Conservation (phyloP, 2,113 vertebrate species). For the Scalopus aquaticus region DNA sequence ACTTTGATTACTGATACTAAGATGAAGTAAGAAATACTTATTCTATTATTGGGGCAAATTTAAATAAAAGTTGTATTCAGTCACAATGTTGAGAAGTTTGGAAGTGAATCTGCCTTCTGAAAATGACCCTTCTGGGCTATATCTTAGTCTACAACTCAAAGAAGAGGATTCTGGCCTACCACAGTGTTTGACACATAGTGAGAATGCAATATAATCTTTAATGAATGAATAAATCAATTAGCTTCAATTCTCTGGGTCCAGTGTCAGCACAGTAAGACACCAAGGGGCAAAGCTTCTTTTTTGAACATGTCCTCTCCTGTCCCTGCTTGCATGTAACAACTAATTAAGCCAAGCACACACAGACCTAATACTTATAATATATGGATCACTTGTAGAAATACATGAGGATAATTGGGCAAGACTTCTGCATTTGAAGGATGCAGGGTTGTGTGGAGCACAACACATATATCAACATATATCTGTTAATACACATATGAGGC, state of each 20-base stretch:
- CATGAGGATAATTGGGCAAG: neutral
- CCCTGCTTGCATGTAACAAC: neutral
- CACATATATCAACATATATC: neutral
- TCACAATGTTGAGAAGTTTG: neutral
- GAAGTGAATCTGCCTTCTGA: neutral
- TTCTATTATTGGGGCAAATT: neutral
- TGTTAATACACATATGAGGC: neutral
- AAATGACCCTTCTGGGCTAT: neutral
- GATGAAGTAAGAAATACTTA: slow-evolving; percentile 25
- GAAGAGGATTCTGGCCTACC: neutral
- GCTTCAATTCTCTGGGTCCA: neutral
- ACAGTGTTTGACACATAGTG: neutral
- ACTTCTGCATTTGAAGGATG: neutral
- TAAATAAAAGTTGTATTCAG: neutral
- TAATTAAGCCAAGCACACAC: neutral
- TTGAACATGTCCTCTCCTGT: neutral
- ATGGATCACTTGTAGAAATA: neutral
- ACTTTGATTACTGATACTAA: neutral
- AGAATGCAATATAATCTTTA: fast-evolving
- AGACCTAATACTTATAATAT: neutral
- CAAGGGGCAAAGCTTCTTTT: neutral
- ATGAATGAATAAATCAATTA: neutral
- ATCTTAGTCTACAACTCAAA: neutral
- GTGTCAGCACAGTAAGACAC: neutral
- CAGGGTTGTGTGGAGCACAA: neutral